Base-by-base conservation (phyloP, 2,113 vertebrate species). In the Neopipo cinnamomea region DNA sequence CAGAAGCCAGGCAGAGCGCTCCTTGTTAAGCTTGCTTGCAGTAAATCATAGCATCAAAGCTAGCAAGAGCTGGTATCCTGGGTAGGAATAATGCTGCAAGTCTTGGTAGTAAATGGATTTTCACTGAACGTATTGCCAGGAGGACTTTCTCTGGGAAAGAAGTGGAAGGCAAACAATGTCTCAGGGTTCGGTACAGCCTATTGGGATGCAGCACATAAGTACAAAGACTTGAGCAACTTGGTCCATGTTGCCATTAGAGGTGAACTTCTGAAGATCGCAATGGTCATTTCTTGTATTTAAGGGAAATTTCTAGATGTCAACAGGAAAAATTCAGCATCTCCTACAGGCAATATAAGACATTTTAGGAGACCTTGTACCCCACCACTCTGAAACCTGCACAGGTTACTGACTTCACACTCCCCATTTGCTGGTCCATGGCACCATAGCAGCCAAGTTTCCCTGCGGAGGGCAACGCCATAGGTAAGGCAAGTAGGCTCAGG, bases 201-300 rank as follows among this genome's bases (percentile, higher is more conserved):
- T 14, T 28, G 33, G 24, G 19, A 14, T 3, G 2, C 41, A 55
- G 46, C 22, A 44, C 31, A 10, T 8, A 46, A 66, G 18, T 12
- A 74, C 0, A 0, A 70, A 88, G 63, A 62, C 2, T 0, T 1
- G 13, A 76, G 24, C 4, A 5, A 31, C 19, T 72, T 53, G 1
- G 4, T 68, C 25, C 18, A 24, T 13, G 44, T 55, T 39, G 62
- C n/a, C 15, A 12, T 44, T 28, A 56, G n/a, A 74, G 9, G 3
- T n/a, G 28, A 65, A 24, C 19, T 93, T 85, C 14, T 70, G 47
- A 71, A 81, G 52, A 84, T 12, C 31, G 18, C 1, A 1, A 21
- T 2, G 1, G 42, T 63, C 6, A n/a, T 16, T 70, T 77, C 23
- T 70, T 14, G 12, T 55, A 62, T 42, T 76, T 53, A 70, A 84